phyloP scores from a whole-genome alignment of 2,888 invertebrate genomes.

The Philonicus albiceps region DNA sequence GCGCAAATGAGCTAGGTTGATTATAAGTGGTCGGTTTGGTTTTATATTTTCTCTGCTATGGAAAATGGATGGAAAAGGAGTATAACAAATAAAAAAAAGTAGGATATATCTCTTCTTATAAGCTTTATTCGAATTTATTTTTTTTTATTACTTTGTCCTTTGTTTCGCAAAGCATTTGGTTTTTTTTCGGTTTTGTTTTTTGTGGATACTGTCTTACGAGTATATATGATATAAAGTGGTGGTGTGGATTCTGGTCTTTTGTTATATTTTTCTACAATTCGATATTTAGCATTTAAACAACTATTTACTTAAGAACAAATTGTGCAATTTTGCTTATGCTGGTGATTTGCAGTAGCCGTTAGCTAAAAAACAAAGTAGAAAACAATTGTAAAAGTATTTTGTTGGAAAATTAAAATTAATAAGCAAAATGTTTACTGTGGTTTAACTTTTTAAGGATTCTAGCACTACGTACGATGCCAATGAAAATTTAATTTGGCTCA shows the following conservation, averaged over 20 bases:
- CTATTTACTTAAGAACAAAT: not conserved
- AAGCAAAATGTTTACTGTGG: not conserved
- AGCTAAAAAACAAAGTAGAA: not conserved
- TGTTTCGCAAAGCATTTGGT: not conserved
- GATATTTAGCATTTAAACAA: not conserved
- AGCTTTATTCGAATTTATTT: not conserved
- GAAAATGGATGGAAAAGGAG: conserved; percentile 27
- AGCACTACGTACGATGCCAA: not conserved
- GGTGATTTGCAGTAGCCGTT: not conserved
- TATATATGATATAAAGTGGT: not conserved
- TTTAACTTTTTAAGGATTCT: not conserved
- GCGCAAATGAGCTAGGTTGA: conserved; percentile 52
- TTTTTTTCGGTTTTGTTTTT: not conserved
- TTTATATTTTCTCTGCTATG: conserved; percentile 51
- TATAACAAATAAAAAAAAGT: conserved; percentile 8
- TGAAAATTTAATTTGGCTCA: not conserved
- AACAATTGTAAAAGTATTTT: not conserved
- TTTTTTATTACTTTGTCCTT: not conserved
- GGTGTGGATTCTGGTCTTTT: not conserved
- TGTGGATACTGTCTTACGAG: not conserved
- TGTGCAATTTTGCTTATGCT: not conserved
- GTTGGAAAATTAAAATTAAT: not conserved
- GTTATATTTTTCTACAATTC: not conserved
- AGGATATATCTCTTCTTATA: not conserved
- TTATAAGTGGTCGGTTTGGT: conserved; percentile 51